Percentiles rank a stretch among this genome's conserved stretches.
Conservation (phyloP, 2,888 invertebrate genomes). For the Maniola hyperantus region DNA sequence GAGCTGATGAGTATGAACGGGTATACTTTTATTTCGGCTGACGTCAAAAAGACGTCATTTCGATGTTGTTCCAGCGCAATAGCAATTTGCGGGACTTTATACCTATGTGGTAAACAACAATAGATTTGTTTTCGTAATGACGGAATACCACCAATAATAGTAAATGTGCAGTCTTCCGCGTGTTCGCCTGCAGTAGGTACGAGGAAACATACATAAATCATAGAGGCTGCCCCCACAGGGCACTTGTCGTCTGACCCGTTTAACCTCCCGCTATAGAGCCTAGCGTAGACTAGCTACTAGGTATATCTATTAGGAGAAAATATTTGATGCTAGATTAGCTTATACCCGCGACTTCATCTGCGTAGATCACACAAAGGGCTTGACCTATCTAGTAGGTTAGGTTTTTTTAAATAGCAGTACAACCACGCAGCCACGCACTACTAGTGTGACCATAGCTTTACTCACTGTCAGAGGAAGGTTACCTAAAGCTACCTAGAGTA, state of each 20-base stretch:
- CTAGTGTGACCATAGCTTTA: constrained; percentile 5
- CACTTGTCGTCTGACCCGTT: constrained; percentile 32
- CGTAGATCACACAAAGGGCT: no score
- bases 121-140: constrained; percentile 9
- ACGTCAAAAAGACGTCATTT: no score
- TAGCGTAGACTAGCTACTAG: background rate
- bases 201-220: constrained; percentile 32
- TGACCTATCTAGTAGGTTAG: no score
- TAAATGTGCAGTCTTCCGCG: constrained; percentile 27
- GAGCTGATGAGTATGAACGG: no score
- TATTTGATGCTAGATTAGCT: background rate
- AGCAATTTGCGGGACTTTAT: no score
- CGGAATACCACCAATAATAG: constrained; percentile 11
- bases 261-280: constrained; percentile 10
- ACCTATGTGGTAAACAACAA: background rate
- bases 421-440: no score
- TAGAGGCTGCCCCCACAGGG: constrained; percentile 26
- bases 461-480: no score
- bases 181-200: constrained; percentile 24
- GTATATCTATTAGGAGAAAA: background rate
- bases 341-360: no score
- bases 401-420: no score
- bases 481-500: background rate
- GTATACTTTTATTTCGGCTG: no score
- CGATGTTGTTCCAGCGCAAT: no score